phyloP scores from a whole-genome alignment of 2,113 vertebrate genomes.

The Phycodurus eques region DNA sequence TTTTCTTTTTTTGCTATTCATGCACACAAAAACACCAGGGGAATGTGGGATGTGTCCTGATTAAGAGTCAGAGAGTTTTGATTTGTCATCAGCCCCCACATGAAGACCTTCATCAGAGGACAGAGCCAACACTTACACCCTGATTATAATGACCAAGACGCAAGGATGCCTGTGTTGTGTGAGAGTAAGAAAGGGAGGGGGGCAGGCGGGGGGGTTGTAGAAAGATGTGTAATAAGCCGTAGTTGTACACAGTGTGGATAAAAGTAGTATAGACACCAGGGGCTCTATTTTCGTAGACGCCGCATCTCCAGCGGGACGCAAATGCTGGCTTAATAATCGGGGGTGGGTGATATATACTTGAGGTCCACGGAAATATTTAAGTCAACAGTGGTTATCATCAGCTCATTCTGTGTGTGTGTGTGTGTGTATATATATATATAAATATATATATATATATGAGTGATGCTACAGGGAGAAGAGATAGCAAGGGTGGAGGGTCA shows the following conservation, averaged over 20 bases:
- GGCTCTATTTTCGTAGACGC: too few relatives aligned
- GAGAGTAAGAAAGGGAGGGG: not conserved
- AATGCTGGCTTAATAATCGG: too few relatives aligned
- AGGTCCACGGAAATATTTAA: too few relatives aligned
- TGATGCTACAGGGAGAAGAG: too few relatives aligned
- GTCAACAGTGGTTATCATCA: too few relatives aligned
- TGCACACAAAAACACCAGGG: conserved; percentile 10
- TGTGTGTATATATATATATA: too few relatives aligned
- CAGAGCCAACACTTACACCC: conserved; percentile 61
- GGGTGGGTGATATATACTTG: too few relatives aligned
- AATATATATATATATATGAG: too few relatives aligned
- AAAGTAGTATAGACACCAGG: too few relatives aligned
- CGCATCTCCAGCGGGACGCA: too few relatives aligned
- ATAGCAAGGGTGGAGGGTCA: too few relatives aligned
- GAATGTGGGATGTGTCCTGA: conserved; percentile 50
- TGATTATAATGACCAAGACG: conserved; percentile 55
- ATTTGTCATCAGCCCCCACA: conserved; percentile 65
- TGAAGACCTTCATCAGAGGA: conserved; percentile 69
- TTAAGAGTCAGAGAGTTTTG: conserved; percentile 57
- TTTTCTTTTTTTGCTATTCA: not conserved
- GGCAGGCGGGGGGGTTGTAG: not conserved
- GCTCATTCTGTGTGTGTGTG: too few relatives aligned
- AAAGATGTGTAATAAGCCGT: not conserved
- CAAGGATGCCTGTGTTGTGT: conserved; percentile 1
- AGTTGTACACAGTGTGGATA: not conserved